A percentile compares a stretch with the other conserved stretches of the same genome.
Evolutionary conservation across 2,888 invertebrate genomes (phyloP).

Genomic region (Calameuta filiformis): DNA sequence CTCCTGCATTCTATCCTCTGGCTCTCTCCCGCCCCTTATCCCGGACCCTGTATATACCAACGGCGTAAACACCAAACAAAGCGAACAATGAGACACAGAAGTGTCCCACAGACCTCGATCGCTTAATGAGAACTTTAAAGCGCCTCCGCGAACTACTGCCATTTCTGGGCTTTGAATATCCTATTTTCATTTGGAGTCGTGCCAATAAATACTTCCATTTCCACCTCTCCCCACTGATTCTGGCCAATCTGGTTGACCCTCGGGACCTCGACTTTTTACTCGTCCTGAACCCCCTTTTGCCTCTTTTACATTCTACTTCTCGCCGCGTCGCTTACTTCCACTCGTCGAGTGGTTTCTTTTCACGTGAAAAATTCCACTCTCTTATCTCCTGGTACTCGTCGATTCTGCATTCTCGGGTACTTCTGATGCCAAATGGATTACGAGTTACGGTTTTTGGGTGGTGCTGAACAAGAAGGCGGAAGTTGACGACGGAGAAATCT

Average conservation of each 20-base stretch:
- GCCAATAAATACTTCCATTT: constrained; percentile 18
- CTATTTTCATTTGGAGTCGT: constrained; percentile 17
- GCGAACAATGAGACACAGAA: constrained; percentile 56
- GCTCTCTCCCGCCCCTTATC: not conserved
- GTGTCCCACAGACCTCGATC: constrained; percentile 60
- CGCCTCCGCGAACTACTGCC: constrained; percentile 15
- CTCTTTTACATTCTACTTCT: not conserved
- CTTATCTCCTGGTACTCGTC: not conserved
- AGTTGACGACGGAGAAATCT: not conserved
- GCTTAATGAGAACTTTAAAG: constrained; percentile 61
- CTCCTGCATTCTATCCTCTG: constrained; percentile 14
- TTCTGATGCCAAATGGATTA: not conserved
- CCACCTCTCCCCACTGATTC: not conserved
- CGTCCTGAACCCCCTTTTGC: not conserved
- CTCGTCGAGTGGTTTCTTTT: not conserved
- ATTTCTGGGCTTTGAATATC: not conserved
- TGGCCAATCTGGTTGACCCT: not conserved
- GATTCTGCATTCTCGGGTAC: not conserved
- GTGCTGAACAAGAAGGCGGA: not conserved
- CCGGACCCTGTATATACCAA: constrained; percentile 14
- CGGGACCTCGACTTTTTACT: not conserved
- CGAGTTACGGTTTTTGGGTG: not conserved
- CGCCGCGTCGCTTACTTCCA: not conserved
- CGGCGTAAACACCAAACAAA: constrained; percentile 58
- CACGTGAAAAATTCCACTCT: not conserved